phyloP scores from a whole-genome alignment of 2,797 vertebrate genomes.

The Orestias chungarensis region DNA sequence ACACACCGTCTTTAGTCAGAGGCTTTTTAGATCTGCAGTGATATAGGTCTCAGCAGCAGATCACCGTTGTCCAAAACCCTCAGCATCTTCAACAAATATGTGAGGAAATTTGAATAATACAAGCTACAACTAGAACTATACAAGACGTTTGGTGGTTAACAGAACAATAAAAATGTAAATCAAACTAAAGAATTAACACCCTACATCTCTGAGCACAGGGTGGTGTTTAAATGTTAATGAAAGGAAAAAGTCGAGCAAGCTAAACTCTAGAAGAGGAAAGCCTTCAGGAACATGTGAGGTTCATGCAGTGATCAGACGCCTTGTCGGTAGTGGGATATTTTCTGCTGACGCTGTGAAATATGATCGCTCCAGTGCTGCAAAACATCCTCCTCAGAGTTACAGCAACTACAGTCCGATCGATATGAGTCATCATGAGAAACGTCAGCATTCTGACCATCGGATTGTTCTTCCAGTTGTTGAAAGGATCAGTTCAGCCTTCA shows the following conservation, averaged over 20 bases:
- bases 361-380: conserved; percentile 41
- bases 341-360: conserved; percentile 46
- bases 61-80: too few relatives aligned
- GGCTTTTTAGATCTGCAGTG: too few relatives aligned
- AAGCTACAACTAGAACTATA: too few relatives aligned
- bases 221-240: conserved; percentile 17
- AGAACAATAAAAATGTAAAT: not conserved
- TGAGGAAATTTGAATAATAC: too few relatives aligned
- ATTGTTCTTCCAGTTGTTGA: conserved; percentile 19
- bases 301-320: conserved; percentile 37
- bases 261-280: conserved; percentile 29
- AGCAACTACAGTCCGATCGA: conserved; percentile 43
- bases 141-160: not conserved
- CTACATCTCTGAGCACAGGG: not conserved
- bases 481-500: conserved; percentile 22
- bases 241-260: conserved; percentile 27
- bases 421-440: conserved; percentile 26
- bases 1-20: too few relatives aligned
- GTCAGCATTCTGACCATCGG: conserved; percentile 11
- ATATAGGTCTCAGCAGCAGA: too few relatives aligned
- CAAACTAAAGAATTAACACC: not conserved
- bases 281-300: conserved; percentile 37
- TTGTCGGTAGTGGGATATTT: conserved; percentile 30
- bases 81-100: too few relatives aligned
- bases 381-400: conserved; percentile 33